A percentile compares a stretch with the other conserved stretches of the same genome.
Conservation (phyloP, 2,888 invertebrate species). For the Monopis laevigella region DNA sequence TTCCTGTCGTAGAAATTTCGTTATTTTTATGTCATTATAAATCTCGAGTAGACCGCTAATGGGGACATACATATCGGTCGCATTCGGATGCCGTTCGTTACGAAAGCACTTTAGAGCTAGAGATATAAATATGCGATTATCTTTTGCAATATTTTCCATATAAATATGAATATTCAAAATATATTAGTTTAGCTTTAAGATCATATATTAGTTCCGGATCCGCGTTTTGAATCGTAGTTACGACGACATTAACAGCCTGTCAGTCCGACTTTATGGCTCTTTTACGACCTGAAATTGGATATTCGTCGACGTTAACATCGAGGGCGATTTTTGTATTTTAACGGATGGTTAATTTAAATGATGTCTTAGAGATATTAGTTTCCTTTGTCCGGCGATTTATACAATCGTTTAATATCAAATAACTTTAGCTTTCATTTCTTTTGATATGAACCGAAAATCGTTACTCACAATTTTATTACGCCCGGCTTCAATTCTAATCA, state of each 20-base stretch:
- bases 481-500: neutral
- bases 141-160: conserved; percentile 2
- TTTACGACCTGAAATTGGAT: conserved; percentile 59
- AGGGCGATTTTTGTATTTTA: conserved; percentile 12
- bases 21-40: no score
- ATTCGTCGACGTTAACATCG: conserved; percentile 34
- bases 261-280: conserved; percentile 40
- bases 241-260: conserved; percentile 46
- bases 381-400: conserved; percentile 7
- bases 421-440: conserved; percentile 3
- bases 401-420: conserved; percentile 5
- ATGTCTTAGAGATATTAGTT: conserved; percentile 10
- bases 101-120: no score
- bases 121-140: no score
- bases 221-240: conserved; percentile 33
- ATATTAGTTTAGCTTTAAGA: neutral
- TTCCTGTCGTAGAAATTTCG: conserved; percentile 7
- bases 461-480: conserved; percentile 7
- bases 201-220: conserved; percentile 28
- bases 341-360: conserved; percentile 12
- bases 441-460: conserved; percentile 7
- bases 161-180: neutral
- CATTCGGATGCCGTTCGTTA: no score
- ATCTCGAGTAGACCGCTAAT: no score
- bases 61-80: no score